phyloP scores from a whole-genome alignment of 2,797 vertebrate genomes.

The Lepus townsendii region DNA sequence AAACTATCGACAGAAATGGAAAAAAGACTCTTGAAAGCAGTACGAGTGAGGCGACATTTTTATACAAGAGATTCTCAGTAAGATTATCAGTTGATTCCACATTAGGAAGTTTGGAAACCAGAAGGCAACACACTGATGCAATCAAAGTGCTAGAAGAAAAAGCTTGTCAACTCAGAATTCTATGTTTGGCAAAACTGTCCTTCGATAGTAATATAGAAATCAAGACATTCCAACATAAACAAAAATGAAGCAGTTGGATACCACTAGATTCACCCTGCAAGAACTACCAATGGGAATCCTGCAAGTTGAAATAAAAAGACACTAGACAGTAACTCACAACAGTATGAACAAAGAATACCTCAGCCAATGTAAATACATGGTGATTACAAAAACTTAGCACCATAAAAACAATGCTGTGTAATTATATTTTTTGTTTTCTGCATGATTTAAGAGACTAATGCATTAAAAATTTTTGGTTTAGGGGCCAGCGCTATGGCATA shows the following conservation, averaged over 20 bases:
- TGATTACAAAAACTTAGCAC: background rate
- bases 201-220: background rate
- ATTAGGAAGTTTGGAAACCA: background rate
- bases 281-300: background rate
- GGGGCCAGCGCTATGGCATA: no score
- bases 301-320: background rate
- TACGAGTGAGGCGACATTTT: background rate
- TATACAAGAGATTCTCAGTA: background rate
- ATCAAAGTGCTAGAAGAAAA: background rate
- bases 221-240: background rate
- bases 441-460: background rate
- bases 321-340: background rate
- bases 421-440: background rate
- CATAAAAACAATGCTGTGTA: background rate
- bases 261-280: background rate
- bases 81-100: background rate
- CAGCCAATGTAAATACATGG: background rate
- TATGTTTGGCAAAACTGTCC: background rate
- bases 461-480: background rate
- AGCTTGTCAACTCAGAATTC: background rate
- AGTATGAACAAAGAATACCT: background rate
- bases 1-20: background rate
- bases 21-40: background rate
- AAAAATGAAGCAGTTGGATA: background rate
- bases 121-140: background rate